Evolutionary conservation across 2,888 invertebrate genomes (phyloP).

Genomic region (Ypsolopha sequella): DNA sequence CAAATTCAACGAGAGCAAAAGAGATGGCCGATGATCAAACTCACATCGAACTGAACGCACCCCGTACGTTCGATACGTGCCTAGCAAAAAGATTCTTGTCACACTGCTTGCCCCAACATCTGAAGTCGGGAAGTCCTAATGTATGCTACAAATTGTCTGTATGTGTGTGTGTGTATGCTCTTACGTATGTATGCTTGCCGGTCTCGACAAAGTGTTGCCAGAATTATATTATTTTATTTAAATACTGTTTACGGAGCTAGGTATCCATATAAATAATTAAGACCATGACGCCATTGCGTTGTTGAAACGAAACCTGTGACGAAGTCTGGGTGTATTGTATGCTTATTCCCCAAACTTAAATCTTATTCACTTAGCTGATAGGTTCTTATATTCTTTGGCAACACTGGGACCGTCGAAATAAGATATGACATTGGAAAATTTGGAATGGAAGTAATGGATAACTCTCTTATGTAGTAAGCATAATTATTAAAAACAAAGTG

Average conservation of each 20-base stretch:
- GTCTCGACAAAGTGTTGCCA: background rate
- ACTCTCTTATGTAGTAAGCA: constrained; percentile 52
- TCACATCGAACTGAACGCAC: no score
- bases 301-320: background rate
- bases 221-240: background rate
- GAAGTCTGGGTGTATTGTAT: background rate
- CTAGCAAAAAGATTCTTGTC: no score
- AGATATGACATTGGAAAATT: constrained; percentile 5
- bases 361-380: background rate
- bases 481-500: constrained; percentile 40
- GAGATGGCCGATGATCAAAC: no score
- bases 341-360: background rate
- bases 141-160: no score
- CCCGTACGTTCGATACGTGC: no score
- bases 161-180: no score
- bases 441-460: constrained; percentile 17
- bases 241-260: background rate
- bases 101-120: no score
- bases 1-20: no score
- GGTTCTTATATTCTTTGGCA: background rate
- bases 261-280: background rate
- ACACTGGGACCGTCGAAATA: constrained; percentile 12
- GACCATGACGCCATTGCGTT: background rate
- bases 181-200: constrained; percentile 28
- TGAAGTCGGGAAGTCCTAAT: no score